Evolutionary conservation across 2,888 invertebrate species (phyloP), one percentile per base, ranked within the genome.

Genomic region (Dermolepida albohirtum): DNA sequence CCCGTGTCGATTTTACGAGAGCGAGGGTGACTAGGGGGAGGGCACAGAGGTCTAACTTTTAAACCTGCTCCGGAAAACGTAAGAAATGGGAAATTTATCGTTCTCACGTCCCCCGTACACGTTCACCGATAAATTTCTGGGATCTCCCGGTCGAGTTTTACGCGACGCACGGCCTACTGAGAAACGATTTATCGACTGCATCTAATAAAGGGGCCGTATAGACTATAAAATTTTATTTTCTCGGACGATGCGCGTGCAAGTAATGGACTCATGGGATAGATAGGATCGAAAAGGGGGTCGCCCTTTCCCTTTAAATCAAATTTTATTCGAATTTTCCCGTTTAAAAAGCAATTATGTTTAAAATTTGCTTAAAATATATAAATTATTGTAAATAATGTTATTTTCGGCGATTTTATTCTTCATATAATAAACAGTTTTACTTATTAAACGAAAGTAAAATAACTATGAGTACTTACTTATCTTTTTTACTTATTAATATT

Each of bases 191-290:
- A 47, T 47, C 44, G 44, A 47, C 44, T 47, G 44, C 44, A 47
- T 47, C 44, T 47, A 47, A 47, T 47, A 47, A 47, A 47, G 44
- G 44, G 44, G 8, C 16, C 17, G 17, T 14, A 47, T 47, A 47
- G 17, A 12, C 44, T 47, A 47, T 47, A 47, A 47, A 47, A 47
- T 47, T 47, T 47, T 47, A 47, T 47, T 47, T 47, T 47, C 44
- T 8, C 17, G 44, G 44, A 47, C 16, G 17, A 14, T 47, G 12
- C 44, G 17, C 44, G 44, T 47, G 44, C 44, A 47, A 47, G 44
- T 47, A 17, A 47, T 47, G 17, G 34, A 34, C 34, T 34, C 34
- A 34, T 10, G 34, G 34, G 34, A 34, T 34, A 34, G 34, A 34
- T 34, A 34, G 34, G 34, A 34, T 34, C 34, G 34, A 34, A 34